Evolutionary conservation across 2,113 vertebrate species (phyloP).

Genomic region (Podarcis raffonei): DNA sequence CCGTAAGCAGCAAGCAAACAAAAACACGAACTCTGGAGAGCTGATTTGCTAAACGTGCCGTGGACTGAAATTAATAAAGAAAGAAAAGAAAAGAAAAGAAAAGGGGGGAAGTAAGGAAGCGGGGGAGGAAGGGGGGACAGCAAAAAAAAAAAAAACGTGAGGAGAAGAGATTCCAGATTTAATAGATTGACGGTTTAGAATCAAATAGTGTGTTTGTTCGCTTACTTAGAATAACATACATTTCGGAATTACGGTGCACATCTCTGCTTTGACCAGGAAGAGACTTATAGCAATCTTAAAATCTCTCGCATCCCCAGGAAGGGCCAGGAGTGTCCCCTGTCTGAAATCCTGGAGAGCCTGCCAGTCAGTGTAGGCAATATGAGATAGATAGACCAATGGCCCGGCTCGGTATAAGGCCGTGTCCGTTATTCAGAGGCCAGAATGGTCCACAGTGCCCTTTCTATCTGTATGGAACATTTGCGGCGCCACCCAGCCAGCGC

Average conservation of each 20-base stretch:
- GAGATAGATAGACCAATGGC: too few species aligned
- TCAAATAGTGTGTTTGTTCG: not conserved
- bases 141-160: not conserved
- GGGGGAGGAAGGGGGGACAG: not conserved
- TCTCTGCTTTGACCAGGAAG: not conserved
- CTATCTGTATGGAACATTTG: not conserved
- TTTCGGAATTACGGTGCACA: not conserved
- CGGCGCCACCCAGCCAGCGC: not conserved
- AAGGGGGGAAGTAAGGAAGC: not conserved
- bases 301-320: too few species aligned
- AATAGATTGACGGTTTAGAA: not conserved
- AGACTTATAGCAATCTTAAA: not conserved
- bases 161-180: not conserved
- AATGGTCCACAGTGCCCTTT: not conserved
- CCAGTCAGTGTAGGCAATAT: too few species aligned
- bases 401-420: too few species aligned
- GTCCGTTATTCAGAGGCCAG: not conserved
- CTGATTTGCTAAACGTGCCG: not conserved
- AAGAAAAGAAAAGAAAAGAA: not conserved
- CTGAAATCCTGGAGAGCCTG: too few species aligned
- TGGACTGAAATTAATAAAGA: not conserved
- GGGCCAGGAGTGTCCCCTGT: too few species aligned
- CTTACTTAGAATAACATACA: not conserved
- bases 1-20: constrained; percentile 32
- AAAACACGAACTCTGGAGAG: constrained; percentile 34